phyloP scores from a whole-genome alignment of 2,888 invertebrate species.

The Mythimna albipuncta region DNA sequence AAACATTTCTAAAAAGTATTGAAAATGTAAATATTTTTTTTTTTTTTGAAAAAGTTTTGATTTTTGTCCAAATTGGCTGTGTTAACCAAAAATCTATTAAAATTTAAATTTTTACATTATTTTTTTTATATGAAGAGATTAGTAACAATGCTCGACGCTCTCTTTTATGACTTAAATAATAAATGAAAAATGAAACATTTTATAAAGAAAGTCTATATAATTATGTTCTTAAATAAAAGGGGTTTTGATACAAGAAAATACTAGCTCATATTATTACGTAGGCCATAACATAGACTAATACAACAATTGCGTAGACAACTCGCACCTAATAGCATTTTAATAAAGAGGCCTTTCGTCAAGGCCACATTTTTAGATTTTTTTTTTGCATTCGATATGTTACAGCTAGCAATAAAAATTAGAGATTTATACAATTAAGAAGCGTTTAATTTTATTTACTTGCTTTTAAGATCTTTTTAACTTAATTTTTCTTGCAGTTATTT shows the following conservation, averaged over 20 bases:
- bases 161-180: conserved; percentile 6
- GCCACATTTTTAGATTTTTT: conserved; percentile 48
- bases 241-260: conserved; percentile 40
- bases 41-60: neutral
- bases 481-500: conserved; percentile 21
- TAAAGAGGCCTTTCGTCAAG: conserved; percentile 18
- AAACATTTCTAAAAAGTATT: neutral
- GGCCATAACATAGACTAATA: conserved; percentile 23
- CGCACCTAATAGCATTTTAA: conserved; percentile 59
- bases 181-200: conserved; percentile 1
- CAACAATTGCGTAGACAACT: conserved; percentile 24
- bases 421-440: conserved; percentile 31
- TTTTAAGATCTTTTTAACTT: conserved; percentile 38
- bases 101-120: conserved; percentile 3
- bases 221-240: neutral
- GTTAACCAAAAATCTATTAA: neutral
- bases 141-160: conserved; percentile 15
- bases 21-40: neutral
- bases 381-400: conserved; percentile 56
- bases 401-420: conserved; percentile 43
- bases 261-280: conserved; percentile 9
- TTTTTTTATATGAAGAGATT: conserved; percentile 17
- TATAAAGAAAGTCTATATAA: neutral
- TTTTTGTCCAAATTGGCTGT: neutral
- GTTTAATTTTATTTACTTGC: conserved; percentile 25